A percentile compares a stretch with the other conserved stretches of the same genome.
Evolutionary conservation across 2,113 vertebrate species (phyloP).

Genomic region (Coryphaenoides rupestris): DNA sequence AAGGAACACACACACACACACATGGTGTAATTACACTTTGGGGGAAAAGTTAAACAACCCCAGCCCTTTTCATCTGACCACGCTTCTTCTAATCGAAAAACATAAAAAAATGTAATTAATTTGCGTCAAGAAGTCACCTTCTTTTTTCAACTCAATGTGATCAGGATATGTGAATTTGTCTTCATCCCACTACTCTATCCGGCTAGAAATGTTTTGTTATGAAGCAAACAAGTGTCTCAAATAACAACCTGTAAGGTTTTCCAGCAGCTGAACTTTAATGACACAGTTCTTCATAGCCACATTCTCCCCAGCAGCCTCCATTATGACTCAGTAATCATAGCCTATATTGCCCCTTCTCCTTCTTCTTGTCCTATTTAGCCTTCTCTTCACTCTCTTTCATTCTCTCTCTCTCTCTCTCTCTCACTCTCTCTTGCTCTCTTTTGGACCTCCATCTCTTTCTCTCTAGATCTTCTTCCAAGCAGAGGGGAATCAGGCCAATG

Average conservation of each 20-base stretch:
- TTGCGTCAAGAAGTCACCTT: no score
- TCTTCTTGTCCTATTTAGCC: not conserved
- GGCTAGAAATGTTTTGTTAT: not conserved
- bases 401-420: no score
- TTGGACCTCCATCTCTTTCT: constrained; percentile 22
- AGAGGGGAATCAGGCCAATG: constrained; percentile 48
- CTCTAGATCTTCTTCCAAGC: constrained; percentile 33
- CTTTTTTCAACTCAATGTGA: no score
- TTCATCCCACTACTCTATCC: no score
- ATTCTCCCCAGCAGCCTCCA: constrained; percentile 53
- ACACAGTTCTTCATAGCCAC: constrained; percentile 56
- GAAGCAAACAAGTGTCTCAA: constrained; percentile 38
- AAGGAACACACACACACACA: no score
- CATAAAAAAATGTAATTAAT: not conserved
- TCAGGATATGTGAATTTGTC: no score
- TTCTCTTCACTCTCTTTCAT: no score
- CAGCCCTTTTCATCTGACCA: not conserved
- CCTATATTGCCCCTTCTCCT: constrained; percentile 54
- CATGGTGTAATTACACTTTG: constrained; percentile 27
- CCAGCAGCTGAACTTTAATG: constrained; percentile 55
- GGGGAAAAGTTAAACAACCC: constrained; percentile 13
- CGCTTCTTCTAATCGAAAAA: constrained; percentile 15
- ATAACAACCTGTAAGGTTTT: constrained; percentile 43
- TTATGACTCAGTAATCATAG: constrained; percentile 67
- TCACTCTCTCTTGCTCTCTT: constrained; percentile 32